A percentile compares a stretch with the other conserved stretches of the same genome.
Conservation (phyloP, 2,797 vertebrate genomes). For the Argentina silus region DNA sequence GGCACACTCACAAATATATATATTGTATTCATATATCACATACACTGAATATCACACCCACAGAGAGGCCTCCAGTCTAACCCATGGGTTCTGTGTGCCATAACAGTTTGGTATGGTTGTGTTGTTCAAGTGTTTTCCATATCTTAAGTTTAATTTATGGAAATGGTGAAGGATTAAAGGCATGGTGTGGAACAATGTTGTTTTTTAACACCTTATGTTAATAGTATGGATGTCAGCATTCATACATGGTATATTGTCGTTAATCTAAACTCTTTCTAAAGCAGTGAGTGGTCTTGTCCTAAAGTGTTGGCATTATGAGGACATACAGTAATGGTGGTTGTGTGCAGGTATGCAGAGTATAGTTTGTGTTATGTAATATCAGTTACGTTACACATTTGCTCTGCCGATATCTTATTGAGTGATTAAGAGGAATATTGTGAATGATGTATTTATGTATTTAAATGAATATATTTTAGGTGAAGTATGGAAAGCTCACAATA, state of each 20-base stretch:
- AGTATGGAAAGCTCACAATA: neutral
- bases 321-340: neutral
- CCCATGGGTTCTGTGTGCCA: slow-evolving; percentile 3
- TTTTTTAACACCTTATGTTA: neutral
- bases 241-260: neutral
- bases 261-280: neutral
- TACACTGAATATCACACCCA: neutral
- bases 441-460: slow-evolving; percentile 15
- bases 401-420: neutral
- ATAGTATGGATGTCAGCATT: neutral
- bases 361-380: neutral
- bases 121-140: neutral
- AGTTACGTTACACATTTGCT: neutral
- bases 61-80: neutral
- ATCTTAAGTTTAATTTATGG: neutral
- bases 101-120: neutral
- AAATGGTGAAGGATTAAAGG: neutral
- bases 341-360: neutral
- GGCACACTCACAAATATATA: neutral
- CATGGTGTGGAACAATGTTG: neutral
- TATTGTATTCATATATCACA: neutral
- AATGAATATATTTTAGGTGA: slow-evolving; percentile 13
- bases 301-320: neutral
- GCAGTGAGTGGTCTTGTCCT: neutral
- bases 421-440: neutral